Percentiles rank a stretch among this genome's conserved stretches.
phyloP scores from a whole-genome alignment of 2,797 vertebrate genomes.

The Craterocephalus amniculus region DNA sequence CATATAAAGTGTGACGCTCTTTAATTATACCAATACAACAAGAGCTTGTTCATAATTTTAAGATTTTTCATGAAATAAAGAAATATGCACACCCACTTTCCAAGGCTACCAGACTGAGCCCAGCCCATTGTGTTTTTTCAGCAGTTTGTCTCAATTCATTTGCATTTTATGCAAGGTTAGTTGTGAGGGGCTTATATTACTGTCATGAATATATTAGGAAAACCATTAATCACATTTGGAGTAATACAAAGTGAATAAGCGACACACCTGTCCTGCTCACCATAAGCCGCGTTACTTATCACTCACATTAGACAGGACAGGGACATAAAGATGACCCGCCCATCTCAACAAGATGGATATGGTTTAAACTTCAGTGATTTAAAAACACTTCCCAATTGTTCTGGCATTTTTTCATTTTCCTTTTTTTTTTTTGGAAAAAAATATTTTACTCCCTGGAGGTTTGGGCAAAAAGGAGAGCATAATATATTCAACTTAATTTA shows the following conservation, averaged over 20 bases:
- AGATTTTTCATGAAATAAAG: slow-evolving; percentile 71
- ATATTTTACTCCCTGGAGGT: neutral
- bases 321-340: slow-evolving; percentile 48
- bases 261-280: slow-evolving; percentile 73
- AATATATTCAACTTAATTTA: neutral
- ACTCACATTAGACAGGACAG: slow-evolving; percentile 57
- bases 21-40: slow-evolving; percentile 69
- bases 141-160: slow-evolving; percentile 81
- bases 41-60: slow-evolving; percentile 73
- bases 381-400: slow-evolving; percentile 14
- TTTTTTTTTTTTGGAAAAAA: neutral
- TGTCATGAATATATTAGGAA: slow-evolving; percentile 82
- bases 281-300: slow-evolving; percentile 64
- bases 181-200: slow-evolving; percentile 79
- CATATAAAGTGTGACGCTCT: slow-evolving; percentile 40
- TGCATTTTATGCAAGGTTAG: slow-evolving; percentile 86
- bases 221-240: slow-evolving; percentile 82
- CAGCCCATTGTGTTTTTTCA: slow-evolving; percentile 71
- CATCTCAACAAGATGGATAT: slow-evolving; percentile 40
- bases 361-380: slow-evolving; percentile 4
- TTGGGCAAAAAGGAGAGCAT: slow-evolving; percentile 6
- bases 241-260: slow-evolving; percentile 76
- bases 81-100: slow-evolving; percentile 83
- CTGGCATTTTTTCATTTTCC: neutral
- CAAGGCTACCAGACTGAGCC: slow-evolving; percentile 75